phyloP scores from a whole-genome alignment of 2,113 vertebrate genomes.

The Geococcyx californianus region DNA sequence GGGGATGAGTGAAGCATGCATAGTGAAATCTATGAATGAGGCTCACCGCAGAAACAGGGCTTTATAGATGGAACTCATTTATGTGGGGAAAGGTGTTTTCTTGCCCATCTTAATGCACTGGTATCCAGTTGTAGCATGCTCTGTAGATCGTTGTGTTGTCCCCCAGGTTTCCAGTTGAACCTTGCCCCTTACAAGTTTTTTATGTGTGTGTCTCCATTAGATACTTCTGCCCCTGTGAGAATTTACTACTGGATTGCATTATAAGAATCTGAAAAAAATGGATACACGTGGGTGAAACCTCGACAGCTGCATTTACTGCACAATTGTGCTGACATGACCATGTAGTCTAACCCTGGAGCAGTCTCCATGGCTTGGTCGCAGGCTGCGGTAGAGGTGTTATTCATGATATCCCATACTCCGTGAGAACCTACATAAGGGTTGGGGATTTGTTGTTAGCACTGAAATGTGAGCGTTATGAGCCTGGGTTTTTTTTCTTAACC shows the following conservation, averaged over 20 bases:
- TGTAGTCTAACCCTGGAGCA: no score
- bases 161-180: neutral
- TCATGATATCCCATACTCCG: neutral
- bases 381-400: neutral
- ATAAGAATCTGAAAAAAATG: neutral
- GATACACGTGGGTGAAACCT: neutral
- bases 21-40: neutral
- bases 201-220: neutral
- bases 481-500: neutral
- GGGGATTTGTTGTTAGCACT: neutral
- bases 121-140: neutral
- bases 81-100: neutral
- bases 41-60: neutral
- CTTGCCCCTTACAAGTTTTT: neutral
- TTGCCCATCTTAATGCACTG: neutral
- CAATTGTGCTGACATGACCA: fast-evolving
- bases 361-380: no score
- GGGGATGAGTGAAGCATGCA: fast-evolving
- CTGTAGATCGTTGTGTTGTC: neutral
- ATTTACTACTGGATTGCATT: neutral
- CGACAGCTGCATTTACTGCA: neutral
- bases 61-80: neutral
- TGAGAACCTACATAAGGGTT: neutral
- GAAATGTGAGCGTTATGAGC: neutral
- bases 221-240: neutral